These are phyloP conservation scores for Bombus ignitus DNA, from an alignment of 1,140 invertebrate genomes.

Conservation along the genomic window DNA sequence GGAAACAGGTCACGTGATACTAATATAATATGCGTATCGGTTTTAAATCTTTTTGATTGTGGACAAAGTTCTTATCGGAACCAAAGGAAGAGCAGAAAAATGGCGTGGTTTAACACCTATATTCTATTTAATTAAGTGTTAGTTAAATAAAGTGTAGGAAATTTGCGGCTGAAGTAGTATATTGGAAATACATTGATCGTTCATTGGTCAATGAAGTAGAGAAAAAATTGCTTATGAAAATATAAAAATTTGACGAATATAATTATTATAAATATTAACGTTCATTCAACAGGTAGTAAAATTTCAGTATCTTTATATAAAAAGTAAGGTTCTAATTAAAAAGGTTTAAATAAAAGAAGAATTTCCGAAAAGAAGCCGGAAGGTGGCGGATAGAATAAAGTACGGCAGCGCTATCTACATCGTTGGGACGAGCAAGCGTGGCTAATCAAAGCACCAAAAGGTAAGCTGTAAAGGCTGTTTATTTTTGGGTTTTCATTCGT, in stretches of 20 bases:
- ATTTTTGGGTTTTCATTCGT: slow-evolving; percentile 73
- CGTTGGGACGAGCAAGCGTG: slow-evolving; percentile 81
- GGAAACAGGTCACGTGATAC: slow-evolving; percentile 14
- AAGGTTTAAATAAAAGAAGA: slow-evolving; percentile 1
- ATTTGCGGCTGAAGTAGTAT: neutral
- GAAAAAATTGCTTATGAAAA: neutral
- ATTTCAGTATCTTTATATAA: neutral
- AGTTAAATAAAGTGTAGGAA: neutral
- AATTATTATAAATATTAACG: neutral
- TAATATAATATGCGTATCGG: neutral
- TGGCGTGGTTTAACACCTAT: no score
- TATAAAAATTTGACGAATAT: neutral
- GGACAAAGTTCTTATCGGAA: neutral
- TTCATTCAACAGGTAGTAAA: neutral
- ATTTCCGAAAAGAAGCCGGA: slow-evolving; percentile 31
- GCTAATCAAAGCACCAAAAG: slow-evolving; percentile 87
- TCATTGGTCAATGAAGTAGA: slow-evolving; percentile 24
- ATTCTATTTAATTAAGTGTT: neutral
- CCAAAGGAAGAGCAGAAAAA: neutral
- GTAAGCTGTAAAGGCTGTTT: slow-evolving; percentile 81
- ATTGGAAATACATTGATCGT: slow-evolving; percentile 7
- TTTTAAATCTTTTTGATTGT: slow-evolving; percentile 1
- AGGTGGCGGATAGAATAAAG: slow-evolving; percentile 47
- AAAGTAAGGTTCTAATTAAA: neutral
- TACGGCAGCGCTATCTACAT: slow-evolving; percentile 63